phyloP scores from a whole-genome alignment of 2,888 invertebrate genomes.

The Trimorus sp. region DNA sequence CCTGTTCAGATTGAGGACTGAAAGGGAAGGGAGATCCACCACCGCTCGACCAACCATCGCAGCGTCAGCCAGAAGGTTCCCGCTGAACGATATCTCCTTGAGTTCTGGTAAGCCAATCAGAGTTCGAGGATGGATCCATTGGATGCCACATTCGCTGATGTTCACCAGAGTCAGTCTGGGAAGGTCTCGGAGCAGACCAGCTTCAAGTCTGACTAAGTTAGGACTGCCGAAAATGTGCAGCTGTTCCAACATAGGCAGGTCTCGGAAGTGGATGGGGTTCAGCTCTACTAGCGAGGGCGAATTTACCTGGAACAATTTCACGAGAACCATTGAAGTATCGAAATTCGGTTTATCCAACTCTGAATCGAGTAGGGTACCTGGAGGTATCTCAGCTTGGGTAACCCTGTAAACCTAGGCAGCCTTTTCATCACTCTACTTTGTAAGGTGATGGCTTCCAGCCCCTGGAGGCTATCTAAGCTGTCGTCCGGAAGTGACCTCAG shows the following conservation, averaged over 20 bases:
- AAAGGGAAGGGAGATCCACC: constrained; percentile 88
- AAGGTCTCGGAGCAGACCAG: constrained; percentile 87
- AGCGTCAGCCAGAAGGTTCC: constrained; percentile 89
- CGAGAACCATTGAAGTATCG: too few relatives aligned
- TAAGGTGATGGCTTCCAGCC: constrained; percentile 91
- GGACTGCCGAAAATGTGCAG: constrained; percentile 88
- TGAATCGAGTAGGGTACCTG: constrained; percentile 83
- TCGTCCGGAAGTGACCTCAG: constrained; percentile 90
- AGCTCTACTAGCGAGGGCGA: constrained; percentile 86
- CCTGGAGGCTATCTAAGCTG: constrained; percentile 88
- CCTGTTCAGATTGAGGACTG: constrained; percentile 87
- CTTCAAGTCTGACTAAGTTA: constrained; percentile 87
- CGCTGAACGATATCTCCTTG: constrained; percentile 86
- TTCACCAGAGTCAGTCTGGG: constrained; percentile 87
- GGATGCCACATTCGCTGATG: constrained; percentile 89
- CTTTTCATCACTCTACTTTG: constrained; percentile 90
- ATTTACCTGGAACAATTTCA: constrained; percentile 83
- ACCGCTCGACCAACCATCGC: constrained; percentile 91
- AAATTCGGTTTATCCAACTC: too few relatives aligned
- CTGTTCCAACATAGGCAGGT: constrained; percentile 88
- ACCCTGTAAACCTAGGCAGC: constrained; percentile 87
- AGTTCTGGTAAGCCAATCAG: constrained; percentile 88
- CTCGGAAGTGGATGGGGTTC: constrained; percentile 87
- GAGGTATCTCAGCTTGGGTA: constrained; percentile 87
- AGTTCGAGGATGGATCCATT: constrained; percentile 90